phyloP scores from a whole-genome alignment of 2,888 invertebrate species.

The Coelogynopora nodosa region DNA sequence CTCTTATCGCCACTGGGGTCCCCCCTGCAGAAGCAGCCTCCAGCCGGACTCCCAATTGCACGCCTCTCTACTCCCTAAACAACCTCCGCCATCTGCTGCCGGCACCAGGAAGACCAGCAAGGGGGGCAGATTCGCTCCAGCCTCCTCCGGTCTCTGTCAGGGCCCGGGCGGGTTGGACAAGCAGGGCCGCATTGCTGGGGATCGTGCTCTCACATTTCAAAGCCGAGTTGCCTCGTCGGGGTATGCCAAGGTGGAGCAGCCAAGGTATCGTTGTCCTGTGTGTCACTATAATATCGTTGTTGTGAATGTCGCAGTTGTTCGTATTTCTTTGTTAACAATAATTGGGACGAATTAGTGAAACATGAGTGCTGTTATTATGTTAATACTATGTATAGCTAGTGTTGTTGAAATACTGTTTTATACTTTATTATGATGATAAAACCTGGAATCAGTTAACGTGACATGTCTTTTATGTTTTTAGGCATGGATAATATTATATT shows the following conservation, averaged over 20 bases:
- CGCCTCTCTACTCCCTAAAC: neutral
- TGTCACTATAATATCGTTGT: too few species aligned
- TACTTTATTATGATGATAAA: too few species aligned
- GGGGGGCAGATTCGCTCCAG: neutral
- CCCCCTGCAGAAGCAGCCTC: neutral
- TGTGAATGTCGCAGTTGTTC: too few species aligned
- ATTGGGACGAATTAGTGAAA: too few species aligned
- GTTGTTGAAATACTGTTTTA: too few species aligned
- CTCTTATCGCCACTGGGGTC: neutral
- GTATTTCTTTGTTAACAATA: too few species aligned
- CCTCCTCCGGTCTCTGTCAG: neutral
- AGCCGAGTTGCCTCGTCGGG: slow-evolving; percentile 26
- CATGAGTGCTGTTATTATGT: too few species aligned
- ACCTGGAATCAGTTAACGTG: too few species aligned
- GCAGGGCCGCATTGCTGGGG: neutral
- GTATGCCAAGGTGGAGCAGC: slow-evolving; percentile 32
- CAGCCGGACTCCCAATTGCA: neutral
- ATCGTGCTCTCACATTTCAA: slow-evolving; percentile 32
- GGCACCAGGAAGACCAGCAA: neutral
- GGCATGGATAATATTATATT: too few species aligned
- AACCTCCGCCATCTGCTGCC: neutral
- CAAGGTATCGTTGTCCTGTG: too few species aligned
- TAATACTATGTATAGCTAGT: too few species aligned
- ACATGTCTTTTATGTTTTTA: too few species aligned
- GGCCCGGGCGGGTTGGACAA: neutral